Conservation (phyloP, 2,888 invertebrate species). For the Octonoba sinensis region DNA sequence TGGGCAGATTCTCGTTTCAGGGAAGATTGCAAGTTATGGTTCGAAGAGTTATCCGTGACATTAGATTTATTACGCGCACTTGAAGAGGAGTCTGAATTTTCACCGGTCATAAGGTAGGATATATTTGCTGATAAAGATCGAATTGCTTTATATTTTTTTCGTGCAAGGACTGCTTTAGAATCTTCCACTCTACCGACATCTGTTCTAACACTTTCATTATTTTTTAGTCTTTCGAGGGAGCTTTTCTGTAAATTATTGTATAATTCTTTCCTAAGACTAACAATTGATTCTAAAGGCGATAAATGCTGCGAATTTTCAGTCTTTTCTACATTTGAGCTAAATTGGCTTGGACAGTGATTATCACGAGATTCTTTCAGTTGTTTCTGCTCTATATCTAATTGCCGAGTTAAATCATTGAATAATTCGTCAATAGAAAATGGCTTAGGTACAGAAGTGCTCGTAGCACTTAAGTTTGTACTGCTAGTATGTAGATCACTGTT, state of each 20-base stretch:
- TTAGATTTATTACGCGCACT: not conserved
- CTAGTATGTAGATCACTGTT: not conserved
- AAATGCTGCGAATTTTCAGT: not conserved
- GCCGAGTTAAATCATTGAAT: conserved; percentile 42
- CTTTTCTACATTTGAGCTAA: too few relatives aligned
- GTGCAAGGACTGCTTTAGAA: not conserved
- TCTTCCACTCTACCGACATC: not conserved
- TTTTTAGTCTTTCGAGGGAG: conserved; percentile 5
- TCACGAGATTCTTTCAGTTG: conserved; percentile 32
- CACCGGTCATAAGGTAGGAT: conserved; percentile 37
- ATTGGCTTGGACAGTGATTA: not conserved
- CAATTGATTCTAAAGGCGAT: conserved; percentile 15
- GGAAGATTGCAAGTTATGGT: not conserved
- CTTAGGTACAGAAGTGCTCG: not conserved
- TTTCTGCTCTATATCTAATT: conserved; percentile 47
- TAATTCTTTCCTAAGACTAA: conserved; percentile 45
- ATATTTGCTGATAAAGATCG: conserved; percentile 57
- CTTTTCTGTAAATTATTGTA: conserved; percentile 41
- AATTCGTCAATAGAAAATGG: conserved; percentile 43
- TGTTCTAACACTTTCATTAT: not conserved
- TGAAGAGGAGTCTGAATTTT: not conserved
- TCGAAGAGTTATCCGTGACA: not conserved
- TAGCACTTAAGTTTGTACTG: not conserved
- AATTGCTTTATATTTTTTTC: conserved; percentile 48
- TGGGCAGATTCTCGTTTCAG: conserved; percentile 3